Base-by-base conservation (phyloP, 2,113 vertebrate genomes). In the Zapus hudsonius region DNA sequence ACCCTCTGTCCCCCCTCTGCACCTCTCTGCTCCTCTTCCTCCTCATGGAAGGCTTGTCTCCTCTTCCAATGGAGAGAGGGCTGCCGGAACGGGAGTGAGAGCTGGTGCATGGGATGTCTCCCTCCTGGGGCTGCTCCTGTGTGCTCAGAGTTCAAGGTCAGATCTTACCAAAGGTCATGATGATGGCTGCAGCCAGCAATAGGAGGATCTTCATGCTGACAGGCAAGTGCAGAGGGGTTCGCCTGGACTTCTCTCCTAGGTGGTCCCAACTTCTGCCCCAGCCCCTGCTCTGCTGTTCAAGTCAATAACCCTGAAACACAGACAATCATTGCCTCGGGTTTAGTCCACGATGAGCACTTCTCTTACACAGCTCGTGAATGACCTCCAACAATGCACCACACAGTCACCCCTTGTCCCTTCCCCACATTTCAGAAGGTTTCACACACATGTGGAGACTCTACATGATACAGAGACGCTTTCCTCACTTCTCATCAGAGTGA, bases 191-290 rank as follows among this genome's bases (percentile, higher is more conserved):
- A 0, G 64, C 20, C 0, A 97, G 38, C 16, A 86, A 0, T 0
- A 97, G 80, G 84, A 97, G 59, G 1, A n/a, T 10, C 33, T 97
- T 97, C 98, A 98, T 98, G 81, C 20, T 91, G 44, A 40, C 0
- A 9, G 64, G 80, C 23, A 76, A 27, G 31, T 9, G 4, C n/a
- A 61, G 29, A 17, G 0, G 12, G 7, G 4, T 3, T 57, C 57
- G 25, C 33, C 52, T 36, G 42, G 59, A 33, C 29, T 38, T 11
- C 52, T 75, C 55, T 64, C 2, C 52, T 17, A 11, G 52, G 66
- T 19, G 8, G 33, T 12, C 33, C 42, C 25, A 40, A 40, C 8
- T 10, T 66, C 87, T 64, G 59, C 6, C 20, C 55, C 3, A 4
- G 23, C 2, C 22, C 44, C 33, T 55, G 42, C 1, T n/a, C 57